Conservation (phyloP, 2,797 vertebrate species). For the Manis pentadactyla region DNA sequence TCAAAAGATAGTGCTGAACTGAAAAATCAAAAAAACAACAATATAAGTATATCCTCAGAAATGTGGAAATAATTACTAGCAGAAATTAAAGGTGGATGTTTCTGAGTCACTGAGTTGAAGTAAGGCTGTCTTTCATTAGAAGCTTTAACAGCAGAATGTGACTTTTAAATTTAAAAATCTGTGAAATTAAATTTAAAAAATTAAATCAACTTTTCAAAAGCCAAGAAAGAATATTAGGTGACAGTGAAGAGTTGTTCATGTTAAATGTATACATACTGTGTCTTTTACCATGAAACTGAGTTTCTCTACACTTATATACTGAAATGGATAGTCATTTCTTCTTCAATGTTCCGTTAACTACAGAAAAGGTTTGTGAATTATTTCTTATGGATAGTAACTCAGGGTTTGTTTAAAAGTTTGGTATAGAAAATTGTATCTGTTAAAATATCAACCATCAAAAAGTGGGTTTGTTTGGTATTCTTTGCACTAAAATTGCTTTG, state of each 20-base stretch:
- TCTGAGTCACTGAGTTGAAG: slow-evolving; percentile 8
- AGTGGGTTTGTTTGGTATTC: background rate
- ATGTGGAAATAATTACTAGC: slow-evolving; percentile 37
- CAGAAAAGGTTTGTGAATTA: background rate
- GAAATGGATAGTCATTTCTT: background rate
- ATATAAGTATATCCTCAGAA: slow-evolving; percentile 40
- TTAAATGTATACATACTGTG: background rate
- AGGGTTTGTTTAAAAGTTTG: background rate
- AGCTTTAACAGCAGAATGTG: background rate
- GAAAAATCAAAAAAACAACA: slow-evolving; percentile 41
- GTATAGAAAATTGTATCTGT: background rate
- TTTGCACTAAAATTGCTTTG: slow-evolving; percentile 26
- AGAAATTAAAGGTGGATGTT: background rate
- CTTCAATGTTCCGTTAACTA: background rate
- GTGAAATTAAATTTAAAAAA: background rate
- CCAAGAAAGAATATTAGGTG: background rate
- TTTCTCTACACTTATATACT: background rate
- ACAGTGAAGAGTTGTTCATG: background rate
- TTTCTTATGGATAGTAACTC: slow-evolving; percentile 22
- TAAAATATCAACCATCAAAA: slow-evolving; percentile 20
- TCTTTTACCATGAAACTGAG: background rate
- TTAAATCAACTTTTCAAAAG: slow-evolving; percentile 33
- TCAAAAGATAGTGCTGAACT: background rate
- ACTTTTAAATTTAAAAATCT: background rate
- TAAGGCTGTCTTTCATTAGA: slow-evolving; percentile 12